Conservation (phyloP, 2,797 vertebrate species). For the Syngnathus acus region DNA sequence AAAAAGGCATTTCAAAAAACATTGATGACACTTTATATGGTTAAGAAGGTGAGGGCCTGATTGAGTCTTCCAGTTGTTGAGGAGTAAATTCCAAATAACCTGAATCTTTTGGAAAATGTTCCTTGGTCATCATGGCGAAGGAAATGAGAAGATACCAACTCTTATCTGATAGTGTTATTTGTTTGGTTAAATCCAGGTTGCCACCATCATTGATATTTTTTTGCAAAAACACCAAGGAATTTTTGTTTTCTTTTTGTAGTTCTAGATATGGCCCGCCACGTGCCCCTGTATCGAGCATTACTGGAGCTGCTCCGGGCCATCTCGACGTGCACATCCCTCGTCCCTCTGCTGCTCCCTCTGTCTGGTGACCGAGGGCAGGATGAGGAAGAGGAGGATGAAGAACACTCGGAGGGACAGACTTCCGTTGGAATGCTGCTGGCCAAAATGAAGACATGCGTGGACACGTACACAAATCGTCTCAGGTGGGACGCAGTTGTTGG, state of each 20-base stretch:
- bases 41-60: no score
- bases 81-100: neutral
- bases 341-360: constrained; percentile 88
- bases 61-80: no score
- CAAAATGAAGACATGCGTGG: constrained; percentile 99
- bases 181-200: neutral
- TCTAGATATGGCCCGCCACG: constrained; percentile 96
- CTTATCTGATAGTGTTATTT: neutral
- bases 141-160: neutral
- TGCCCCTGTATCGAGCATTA: constrained; percentile 90
- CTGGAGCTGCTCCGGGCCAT: constrained; percentile 92
- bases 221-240: neutral
- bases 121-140: neutral
- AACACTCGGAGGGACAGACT: constrained; percentile 83
- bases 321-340: constrained; percentile 86
- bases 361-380: constrained; percentile 80
- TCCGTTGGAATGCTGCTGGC: constrained; percentile 93
- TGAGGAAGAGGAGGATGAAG: constrained; percentile 85
- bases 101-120: neutral
- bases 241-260: constrained; percentile 59
- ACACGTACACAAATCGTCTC: constrained; percentile 96
- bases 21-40: no score
- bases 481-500: constrained; percentile 62
- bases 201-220: neutral
- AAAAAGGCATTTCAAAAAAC: no score